Evolutionary conservation across 2,113 vertebrate species (phyloP).

Genomic region (Telmatochromis sp.): DNA sequence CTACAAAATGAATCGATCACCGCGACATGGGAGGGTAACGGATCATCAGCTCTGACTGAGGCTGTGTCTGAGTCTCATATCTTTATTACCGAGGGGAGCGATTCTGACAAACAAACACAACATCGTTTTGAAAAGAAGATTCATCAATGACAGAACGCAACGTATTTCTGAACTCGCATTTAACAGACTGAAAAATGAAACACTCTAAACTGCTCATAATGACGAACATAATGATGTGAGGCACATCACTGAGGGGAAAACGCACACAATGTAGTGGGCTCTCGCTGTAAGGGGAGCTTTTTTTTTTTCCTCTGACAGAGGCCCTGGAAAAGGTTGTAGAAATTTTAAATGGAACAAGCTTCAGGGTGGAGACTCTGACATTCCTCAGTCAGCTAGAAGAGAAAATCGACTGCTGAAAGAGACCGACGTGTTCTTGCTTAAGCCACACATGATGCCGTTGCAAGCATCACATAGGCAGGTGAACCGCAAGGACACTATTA

Average conservation of each 20-base stretch:
- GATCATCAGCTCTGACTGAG: not conserved
- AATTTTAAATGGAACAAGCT: constrained; percentile 27
- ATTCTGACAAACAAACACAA: not conserved
- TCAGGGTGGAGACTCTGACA: constrained; percentile 46
- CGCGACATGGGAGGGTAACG: not conserved
- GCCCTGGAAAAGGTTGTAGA: constrained; percentile 11
- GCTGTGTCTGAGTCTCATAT: not conserved
- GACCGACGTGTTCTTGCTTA: constrained; percentile 8
- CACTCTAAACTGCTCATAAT: not conserved
- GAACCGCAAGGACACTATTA: not conserved
- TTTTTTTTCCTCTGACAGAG: not conserved
- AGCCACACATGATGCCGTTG: not conserved
- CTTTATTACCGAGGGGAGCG: not conserved
- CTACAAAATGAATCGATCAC: not conserved
- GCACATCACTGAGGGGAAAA: not conserved
- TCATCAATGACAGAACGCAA: not conserved
- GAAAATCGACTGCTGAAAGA: constrained; percentile 14
- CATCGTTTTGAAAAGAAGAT: not conserved
- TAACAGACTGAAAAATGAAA: not conserved
- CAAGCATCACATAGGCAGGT: constrained; percentile 5
- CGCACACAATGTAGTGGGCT: not conserved
- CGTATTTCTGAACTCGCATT: not conserved
- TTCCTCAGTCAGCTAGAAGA: constrained; percentile 50
- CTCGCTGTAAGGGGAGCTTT: not conserved
- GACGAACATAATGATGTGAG: not conserved